Base-by-base conservation (phyloP, 2,113 vertebrate genomes). In the Hassar affinis region DNA sequence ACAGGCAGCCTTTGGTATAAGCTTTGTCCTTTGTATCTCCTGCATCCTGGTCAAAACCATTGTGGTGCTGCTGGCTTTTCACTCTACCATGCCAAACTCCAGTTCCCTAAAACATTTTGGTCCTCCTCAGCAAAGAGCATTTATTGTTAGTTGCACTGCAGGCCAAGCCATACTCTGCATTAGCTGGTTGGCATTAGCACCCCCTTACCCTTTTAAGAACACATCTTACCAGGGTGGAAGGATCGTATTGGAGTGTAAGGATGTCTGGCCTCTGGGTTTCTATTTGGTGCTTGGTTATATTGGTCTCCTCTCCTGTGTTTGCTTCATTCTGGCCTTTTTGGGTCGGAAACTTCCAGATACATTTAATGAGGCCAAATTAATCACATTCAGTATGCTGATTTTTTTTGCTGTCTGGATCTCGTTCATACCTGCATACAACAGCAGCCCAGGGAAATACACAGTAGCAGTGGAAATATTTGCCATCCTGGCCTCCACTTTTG, bases 311-410 rank as follows among this genome's bases (percentile, higher is more conserved):
- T 93, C 93, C 11, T 91, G 89, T 57, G 15, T 93, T 82, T 94
- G 93, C 75, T 93, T 94, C 51, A 78, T 91, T 12, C 82, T 94
- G 52, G 94, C 93, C 1, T 94, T 93, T 45, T 83, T 94, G 5
- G 93, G 91, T 42, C 88, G 93, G 6, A 94, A 93, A 42, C 88
- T 94, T 0, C 94, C 94, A 0, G 92, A 92, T 79, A 91, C 89
- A 0, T 94, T 94, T 79, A 91, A 91, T 7, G 91, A 91, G 76
- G 91, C 90, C 22, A 91, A 90, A 68, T 84, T 91, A 33, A 94
- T 94, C 81, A 91, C 93, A 12, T 94, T 94, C 86, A 94, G 92
- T 85, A 93, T 94, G 94, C 81, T 94, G 9, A 93, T 94, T 69
- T 94, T 94, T 87, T 93, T 89, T 52, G 92, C 92, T 0, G 94